Evolutionary conservation across 2,113 vertebrate genomes (phyloP).

Genomic region (Cariama cristata): DNA sequence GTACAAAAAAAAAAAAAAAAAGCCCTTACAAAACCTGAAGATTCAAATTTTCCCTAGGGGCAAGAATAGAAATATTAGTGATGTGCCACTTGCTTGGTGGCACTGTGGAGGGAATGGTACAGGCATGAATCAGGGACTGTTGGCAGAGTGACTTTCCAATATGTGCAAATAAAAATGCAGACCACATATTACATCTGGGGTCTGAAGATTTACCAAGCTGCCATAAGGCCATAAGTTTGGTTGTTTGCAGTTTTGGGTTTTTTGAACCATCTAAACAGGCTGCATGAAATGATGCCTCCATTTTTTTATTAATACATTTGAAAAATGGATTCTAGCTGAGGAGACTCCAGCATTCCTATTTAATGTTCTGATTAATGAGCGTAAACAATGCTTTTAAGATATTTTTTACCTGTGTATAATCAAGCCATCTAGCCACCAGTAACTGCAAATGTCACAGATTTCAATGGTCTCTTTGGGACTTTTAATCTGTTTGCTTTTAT

Average conservation of each 20-base stretch:
- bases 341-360: conserved; percentile 55
- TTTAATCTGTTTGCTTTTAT: conserved; percentile 86
- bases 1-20: neutral
- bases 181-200: conserved; percentile 62
- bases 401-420: conserved; percentile 77
- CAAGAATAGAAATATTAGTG: conserved; percentile 33
- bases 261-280: conserved; percentile 41
- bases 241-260: conserved; percentile 48
- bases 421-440: conserved; percentile 76
- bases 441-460: conserved; percentile 82
- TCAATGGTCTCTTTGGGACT: conserved; percentile 83
- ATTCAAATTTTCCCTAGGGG: neutral
- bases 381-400: conserved; percentile 76
- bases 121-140: conserved; percentile 53
- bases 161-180: conserved; percentile 65
- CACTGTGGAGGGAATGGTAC: conserved; percentile 21
- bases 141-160: conserved; percentile 51
- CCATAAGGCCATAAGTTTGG: conserved; percentile 66
- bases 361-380: conserved; percentile 75
- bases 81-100: conserved; percentile 54
- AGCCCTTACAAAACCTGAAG: neutral
- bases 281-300: conserved; percentile 10
- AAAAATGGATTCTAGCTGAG: conserved; percentile 8
- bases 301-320: conserved; percentile 64
- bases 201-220: conserved; percentile 69